A percentile compares a stretch with the other conserved stretches of the same genome.
Conservation (phyloP, 2,888 invertebrate genomes). For the Brachyopa scutellaris region DNA sequence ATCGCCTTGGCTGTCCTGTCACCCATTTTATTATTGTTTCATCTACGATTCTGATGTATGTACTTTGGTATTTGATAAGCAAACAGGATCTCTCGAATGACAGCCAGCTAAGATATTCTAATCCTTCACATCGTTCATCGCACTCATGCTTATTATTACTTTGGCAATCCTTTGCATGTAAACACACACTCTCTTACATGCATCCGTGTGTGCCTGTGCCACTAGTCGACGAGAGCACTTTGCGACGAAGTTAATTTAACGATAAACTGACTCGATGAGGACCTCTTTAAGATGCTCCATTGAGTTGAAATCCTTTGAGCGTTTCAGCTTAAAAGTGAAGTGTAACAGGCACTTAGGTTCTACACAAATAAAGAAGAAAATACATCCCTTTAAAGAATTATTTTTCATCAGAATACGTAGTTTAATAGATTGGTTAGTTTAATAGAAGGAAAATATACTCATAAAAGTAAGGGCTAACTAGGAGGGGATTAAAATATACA, state of each 20-base stretch:
- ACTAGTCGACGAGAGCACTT: constrained; percentile 20
- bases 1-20: neutral
- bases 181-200: neutral
- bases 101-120: constrained; percentile 16
- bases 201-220: neutral
- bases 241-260: constrained; percentile 62
- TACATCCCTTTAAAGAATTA: neutral
- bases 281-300: constrained; percentile 32
- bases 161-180: constrained; percentile 26
- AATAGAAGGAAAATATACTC: neutral
- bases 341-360: neutral
- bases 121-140: constrained; percentile 25
- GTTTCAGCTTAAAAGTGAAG: constrained; percentile 22
- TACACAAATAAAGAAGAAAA: neutral
- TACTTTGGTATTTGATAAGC: constrained; percentile 7
- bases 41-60: neutral
- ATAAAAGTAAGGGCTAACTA: neutral
- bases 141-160: constrained; percentile 57
- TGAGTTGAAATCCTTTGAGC: constrained; percentile 54
- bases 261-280: constrained; percentile 57
- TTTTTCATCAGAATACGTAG: neutral
- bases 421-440: constrained; percentile 2
- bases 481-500: neutral
- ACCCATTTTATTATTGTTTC: neutral
- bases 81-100: constrained; percentile 23